These are phyloP conservation scores for Drosophila silvestris DNA, from an alignment of 2,888 invertebrate genomes.

Conservation along the genomic window DNA sequence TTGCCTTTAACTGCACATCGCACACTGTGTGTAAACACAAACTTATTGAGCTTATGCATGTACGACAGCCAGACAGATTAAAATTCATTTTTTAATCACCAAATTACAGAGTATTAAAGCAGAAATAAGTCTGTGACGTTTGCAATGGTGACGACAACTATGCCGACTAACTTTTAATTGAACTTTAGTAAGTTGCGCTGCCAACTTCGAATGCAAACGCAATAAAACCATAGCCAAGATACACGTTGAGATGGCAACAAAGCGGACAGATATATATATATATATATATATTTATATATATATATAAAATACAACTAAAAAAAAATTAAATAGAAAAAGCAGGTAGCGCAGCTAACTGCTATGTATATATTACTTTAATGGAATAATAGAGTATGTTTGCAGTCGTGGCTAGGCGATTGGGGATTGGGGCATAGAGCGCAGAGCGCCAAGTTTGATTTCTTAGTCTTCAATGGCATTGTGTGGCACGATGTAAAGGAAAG, in stretches of 20 bases:
- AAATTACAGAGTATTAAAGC: constrained; percentile 30
- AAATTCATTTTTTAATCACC: constrained; percentile 12
- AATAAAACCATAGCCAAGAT: constrained; percentile 33
- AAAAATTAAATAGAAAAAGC: constrained; percentile 44
- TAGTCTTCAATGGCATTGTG: constrained; percentile 65
- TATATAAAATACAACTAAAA: constrained; percentile 45
- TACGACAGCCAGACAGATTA: neutral
- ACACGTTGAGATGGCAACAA: constrained; percentile 7
- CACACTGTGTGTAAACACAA: neutral
- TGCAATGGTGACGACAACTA: constrained; percentile 13
- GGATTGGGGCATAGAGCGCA: constrained; percentile 24
- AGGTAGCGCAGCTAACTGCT: constrained; percentile 15
- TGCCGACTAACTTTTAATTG: constrained; percentile 72
- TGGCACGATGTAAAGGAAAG: constrained; percentile 11
- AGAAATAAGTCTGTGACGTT: neutral
- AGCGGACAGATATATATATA: neutral
- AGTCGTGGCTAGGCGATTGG: constrained; percentile 10
- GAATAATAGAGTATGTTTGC: constrained; percentile 81
- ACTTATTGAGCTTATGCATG: neutral
- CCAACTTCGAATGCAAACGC: constrained; percentile 41
- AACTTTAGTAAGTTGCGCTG: constrained; percentile 68
- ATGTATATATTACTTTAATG: constrained; percentile 72
- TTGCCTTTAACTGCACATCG: neutral
- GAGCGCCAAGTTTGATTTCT: constrained; percentile 68
- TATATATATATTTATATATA: too few relatives aligned